These are phyloP conservation scores for Phragmatobia fuliginosa DNA, from an alignment of 2,888 invertebrate species.

Conservation along the genomic window DNA sequence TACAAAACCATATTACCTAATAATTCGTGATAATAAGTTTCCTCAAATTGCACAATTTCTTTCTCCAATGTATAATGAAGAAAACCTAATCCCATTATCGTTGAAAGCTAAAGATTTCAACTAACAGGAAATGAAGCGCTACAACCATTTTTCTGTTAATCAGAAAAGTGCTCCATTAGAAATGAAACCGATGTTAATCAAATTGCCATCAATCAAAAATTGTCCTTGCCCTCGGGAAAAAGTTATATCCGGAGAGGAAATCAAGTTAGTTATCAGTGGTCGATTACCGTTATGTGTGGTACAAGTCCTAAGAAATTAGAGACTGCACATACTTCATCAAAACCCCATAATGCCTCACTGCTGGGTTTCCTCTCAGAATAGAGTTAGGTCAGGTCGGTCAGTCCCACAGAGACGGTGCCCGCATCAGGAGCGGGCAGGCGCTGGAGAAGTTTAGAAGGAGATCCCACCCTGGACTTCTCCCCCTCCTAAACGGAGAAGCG, in stretches of 20 bases:
- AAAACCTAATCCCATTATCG: conserved; percentile 33
- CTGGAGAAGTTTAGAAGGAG: too few relatives aligned
- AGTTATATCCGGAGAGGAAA: conserved; percentile 69
- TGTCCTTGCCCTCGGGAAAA: conserved; percentile 54
- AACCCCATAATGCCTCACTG: too few relatives aligned
- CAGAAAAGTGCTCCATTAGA: conserved; percentile 41
- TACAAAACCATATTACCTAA: conserved; percentile 1
- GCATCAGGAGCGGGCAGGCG: too few relatives aligned
- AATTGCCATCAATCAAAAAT: conserved; percentile 64
- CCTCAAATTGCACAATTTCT: not conserved
- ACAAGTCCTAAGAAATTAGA: conserved; percentile 16
- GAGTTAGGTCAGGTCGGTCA: too few relatives aligned
- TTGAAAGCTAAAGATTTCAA: conserved; percentile 22
- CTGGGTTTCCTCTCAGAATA: too few relatives aligned
- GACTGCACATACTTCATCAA: not conserved
- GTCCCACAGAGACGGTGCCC: too few relatives aligned
- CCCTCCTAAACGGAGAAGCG: too few relatives aligned
- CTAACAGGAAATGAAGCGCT: conserved; percentile 44
- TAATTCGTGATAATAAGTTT: not conserved
- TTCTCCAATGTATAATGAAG: conserved; percentile 21
- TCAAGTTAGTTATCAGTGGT: conserved; percentile 55
- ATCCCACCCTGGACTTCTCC: too few relatives aligned
- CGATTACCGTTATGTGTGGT: conserved; percentile 36
- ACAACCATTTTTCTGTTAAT: conserved; percentile 46
- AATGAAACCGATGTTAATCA: conserved; percentile 56